Evolutionary conservation across 2,113 vertebrate genomes (phyloP).

Genomic region (Spilogale gracilis): DNA sequence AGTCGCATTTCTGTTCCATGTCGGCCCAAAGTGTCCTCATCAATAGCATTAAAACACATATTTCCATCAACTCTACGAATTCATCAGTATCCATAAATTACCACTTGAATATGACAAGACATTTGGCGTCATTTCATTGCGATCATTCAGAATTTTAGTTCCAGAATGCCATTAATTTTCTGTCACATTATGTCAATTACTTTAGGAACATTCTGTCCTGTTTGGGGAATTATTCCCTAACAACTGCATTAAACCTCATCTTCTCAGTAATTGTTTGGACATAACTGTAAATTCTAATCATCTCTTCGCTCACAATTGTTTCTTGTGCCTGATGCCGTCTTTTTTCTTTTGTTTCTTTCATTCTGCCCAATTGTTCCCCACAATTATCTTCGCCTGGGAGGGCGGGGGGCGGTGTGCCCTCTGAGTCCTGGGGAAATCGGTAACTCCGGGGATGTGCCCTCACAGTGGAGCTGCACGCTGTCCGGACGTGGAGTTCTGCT

Average conservation of each 20-base stretch:
- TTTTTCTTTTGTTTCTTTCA: neutral
- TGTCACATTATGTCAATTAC: conserved; percentile 46
- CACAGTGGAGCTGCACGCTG: too few species aligned
- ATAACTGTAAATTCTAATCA: conserved; percentile 46
- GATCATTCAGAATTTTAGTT: conserved; percentile 30
- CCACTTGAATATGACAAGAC: neutral
- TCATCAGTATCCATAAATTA: neutral
- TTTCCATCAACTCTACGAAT: neutral
- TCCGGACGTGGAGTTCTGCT: neutral
- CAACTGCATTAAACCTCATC: conserved; percentile 47
- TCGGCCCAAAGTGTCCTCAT: neutral
- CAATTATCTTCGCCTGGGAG: neutral
- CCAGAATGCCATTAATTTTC: conserved; percentile 56
- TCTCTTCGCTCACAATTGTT: neutral
- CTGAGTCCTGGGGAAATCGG: neutral
- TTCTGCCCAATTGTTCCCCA: neutral
- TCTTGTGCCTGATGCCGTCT: neutral
- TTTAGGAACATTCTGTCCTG: conserved; percentile 60
- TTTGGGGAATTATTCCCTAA: conserved; percentile 60
- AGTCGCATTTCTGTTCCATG: neutral
- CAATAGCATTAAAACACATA: neutral
- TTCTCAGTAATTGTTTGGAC: conserved; percentile 62
- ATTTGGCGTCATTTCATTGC: conserved; percentile 13
- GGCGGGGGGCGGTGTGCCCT: fast-evolving
- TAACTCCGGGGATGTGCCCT: neutral